Evolutionary conservation across 2,113 vertebrate genomes (phyloP).

Genomic region (Bungarus multicinctus): DNA sequence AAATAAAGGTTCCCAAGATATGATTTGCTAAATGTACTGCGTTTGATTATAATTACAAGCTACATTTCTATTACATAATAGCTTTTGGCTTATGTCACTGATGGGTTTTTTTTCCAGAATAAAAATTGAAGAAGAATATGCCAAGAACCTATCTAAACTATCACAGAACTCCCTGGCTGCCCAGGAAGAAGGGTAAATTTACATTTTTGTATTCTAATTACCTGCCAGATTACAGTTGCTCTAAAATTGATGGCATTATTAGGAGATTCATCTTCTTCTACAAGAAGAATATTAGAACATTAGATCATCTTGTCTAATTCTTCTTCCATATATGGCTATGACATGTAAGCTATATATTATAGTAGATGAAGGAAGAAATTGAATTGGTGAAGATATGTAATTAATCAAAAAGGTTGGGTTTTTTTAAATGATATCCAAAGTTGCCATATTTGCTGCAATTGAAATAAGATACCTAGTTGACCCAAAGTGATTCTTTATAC

Average conservation of each 20-base stretch:
- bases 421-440: neutral
- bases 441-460: neutral
- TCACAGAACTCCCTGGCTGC: slow-evolving; percentile 91
- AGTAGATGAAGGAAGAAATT: neutral
- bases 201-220: slow-evolving; percentile 29
- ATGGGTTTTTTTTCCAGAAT: slow-evolving; percentile 75
- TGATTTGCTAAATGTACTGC: neutral
- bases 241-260: neutral
- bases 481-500: neutral
- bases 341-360: too few species aligned
- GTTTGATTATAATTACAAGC: neutral
- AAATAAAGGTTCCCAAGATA: neutral
- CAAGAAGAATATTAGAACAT: neutral
- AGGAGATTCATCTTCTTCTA: neutral
- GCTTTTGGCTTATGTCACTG: neutral
- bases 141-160: slow-evolving; percentile 94
- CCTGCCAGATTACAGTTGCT: slow-evolving; percentile 19
- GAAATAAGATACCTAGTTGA: neutral
- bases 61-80: neutral
- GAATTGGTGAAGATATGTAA: slow-evolving; percentile 8
- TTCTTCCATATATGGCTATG: neutral
- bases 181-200: slow-evolving; percentile 95
- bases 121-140: slow-evolving; percentile 98
- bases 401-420: neutral
- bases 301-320: slow-evolving; percentile 22